A percentile compares a stretch with the other conserved stretches of the same genome.
phyloP scores from a whole-genome alignment of 2,888 invertebrate genomes.

The Malacosoma neustria region DNA sequence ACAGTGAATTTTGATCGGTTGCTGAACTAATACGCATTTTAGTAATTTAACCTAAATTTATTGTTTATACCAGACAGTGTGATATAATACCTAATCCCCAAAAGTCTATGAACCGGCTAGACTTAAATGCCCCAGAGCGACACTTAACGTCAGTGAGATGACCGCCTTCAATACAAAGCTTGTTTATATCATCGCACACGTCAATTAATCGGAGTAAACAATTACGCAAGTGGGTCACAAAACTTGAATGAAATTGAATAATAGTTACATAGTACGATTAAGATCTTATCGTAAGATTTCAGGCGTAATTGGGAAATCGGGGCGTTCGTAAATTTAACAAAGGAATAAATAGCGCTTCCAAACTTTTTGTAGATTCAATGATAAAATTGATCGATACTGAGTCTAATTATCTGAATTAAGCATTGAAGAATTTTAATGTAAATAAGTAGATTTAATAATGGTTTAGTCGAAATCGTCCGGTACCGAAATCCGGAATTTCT shows the following conservation, averaged over 20 bases:
- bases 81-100: too few species aligned
- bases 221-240: constrained; percentile 19
- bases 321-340: not conserved
- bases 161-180: constrained; percentile 31
- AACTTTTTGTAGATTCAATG: not conserved
- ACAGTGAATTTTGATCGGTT: too few species aligned
- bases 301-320: not conserved
- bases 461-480: too few species aligned
- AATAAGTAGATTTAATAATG: too few species aligned
- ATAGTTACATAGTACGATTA: constrained; percentile 16
- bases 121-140: constrained; percentile 16
- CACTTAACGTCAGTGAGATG: constrained; percentile 32
- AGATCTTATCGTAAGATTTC: constrained; percentile 16
- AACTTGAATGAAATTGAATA: constrained; percentile 22
- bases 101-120: not conserved
- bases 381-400: not conserved
- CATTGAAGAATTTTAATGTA: too few species aligned
- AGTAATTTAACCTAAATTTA: too few species aligned
- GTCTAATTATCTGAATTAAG: not conserved
- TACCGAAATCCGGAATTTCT: too few species aligned
- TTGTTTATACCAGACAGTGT: too few species aligned
- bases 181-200: constrained; percentile 34
- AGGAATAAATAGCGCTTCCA: not conserved
- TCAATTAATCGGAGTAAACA: constrained; percentile 39
- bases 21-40: too few species aligned